Percentiles rank a stretch among this genome's conserved stretches.
Conservation (phyloP, 2,113 vertebrate species). For the Varanus salvator region DNA sequence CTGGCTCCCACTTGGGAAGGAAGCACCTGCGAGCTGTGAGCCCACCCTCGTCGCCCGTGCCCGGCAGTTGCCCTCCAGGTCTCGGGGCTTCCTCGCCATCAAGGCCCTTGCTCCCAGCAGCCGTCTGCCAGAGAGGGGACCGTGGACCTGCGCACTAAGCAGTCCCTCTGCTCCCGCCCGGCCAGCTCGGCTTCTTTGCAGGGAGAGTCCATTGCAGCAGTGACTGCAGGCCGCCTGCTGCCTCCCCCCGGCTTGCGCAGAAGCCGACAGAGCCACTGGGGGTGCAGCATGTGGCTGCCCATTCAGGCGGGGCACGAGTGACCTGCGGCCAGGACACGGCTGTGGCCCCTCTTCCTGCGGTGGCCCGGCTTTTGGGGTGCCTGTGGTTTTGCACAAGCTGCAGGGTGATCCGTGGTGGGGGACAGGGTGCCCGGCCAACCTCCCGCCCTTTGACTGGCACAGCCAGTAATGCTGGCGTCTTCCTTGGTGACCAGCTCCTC, state of each 20-base stretch:
- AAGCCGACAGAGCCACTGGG: too few species aligned
- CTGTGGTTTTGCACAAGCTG: not conserved
- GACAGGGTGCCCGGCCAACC: not conserved
- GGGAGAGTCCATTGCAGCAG: not conserved
- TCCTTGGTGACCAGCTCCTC: slow-evolving; percentile 81
- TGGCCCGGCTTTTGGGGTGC: not conserved
- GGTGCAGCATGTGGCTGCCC: not conserved
- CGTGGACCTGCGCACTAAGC: not conserved
- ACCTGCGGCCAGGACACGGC: not conserved
- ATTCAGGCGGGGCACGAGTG: not conserved
- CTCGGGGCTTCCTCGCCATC: not conserved
- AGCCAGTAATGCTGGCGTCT: fast-evolving
- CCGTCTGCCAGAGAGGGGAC: not conserved
- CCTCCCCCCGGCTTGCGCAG: too few species aligned
- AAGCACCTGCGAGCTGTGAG: too few species aligned
- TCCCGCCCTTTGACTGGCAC: not conserved
- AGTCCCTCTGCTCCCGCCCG: not conserved
- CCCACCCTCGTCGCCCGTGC: not conserved
- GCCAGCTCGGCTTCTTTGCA: too few species aligned
- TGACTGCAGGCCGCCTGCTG: not conserved
- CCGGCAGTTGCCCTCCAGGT: not conserved
- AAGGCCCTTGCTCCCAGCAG: not conserved
- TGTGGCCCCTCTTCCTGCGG: not conserved
- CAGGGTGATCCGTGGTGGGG: not conserved
- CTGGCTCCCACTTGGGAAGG: not conserved